A percentile compares a stretch with the other conserved stretches of the same genome.
Evolutionary conservation across 2,113 vertebrate species (phyloP).

Genomic region (Corydoras sp.): DNA sequence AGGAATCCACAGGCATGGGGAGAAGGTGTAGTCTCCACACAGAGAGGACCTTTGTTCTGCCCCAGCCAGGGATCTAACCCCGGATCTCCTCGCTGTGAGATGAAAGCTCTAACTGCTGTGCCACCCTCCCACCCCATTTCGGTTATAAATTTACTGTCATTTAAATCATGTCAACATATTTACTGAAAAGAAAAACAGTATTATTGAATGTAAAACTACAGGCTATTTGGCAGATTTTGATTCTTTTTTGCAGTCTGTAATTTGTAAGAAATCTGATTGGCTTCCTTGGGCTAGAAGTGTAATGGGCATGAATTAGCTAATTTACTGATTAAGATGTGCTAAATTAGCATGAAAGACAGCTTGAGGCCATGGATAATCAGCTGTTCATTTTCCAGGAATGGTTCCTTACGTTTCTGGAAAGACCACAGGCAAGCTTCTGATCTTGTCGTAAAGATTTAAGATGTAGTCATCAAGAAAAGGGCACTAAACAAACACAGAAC

Average conservation of each 20-base stretch:
- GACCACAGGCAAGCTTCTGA: slow-evolving; percentile 80
- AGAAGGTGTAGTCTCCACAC: too few relatives aligned
- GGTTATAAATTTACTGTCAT: too few relatives aligned
- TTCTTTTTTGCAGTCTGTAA: neutral
- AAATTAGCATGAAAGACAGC: slow-evolving; percentile 1
- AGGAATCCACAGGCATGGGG: too few relatives aligned
- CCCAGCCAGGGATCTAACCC: too few relatives aligned
- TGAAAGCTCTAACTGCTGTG: too few relatives aligned
- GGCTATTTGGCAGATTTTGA: neutral
- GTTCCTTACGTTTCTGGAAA: slow-evolving; percentile 84
- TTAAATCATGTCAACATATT: too few relatives aligned
- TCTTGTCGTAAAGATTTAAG: slow-evolving; percentile 84
- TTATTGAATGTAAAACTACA: too few relatives aligned
- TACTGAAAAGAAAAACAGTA: too few relatives aligned
- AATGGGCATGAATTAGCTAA: neutral
- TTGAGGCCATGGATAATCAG: neutral
- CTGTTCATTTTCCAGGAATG: neutral
- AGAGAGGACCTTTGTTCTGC: too few relatives aligned
- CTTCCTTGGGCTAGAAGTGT: neutral
- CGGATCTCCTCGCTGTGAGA: too few relatives aligned
- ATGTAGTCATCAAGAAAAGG: slow-evolving; percentile 92
- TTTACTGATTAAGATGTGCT: neutral
- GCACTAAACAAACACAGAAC: slow-evolving; percentile 66
- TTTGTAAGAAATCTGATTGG: neutral
- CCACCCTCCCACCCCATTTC: too few relatives aligned